These are phyloP conservation scores for Lottia scabra DNA, from an alignment of 2,888 invertebrate species.

Conservation along the genomic window DNA sequence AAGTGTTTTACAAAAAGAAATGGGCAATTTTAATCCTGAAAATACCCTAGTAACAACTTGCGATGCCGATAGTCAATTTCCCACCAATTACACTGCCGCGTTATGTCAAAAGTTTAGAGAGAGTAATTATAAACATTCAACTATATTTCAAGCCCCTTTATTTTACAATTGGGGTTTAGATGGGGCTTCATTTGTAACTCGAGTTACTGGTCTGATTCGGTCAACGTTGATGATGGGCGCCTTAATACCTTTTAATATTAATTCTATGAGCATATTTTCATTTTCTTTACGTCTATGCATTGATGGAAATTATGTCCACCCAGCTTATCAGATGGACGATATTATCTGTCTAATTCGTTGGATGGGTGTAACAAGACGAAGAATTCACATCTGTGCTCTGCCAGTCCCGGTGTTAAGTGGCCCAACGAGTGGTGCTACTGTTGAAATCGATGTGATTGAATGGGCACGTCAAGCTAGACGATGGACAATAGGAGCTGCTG, in stretches of 20 bases:
- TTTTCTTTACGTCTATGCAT: background rate
- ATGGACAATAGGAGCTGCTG: background rate
- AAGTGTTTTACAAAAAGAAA: background rate
- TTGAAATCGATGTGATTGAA: background rate
- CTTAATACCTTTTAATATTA: background rate
- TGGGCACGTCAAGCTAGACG: background rate
- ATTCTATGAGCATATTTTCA: slow-evolving; percentile 3
- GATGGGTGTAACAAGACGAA: background rate
- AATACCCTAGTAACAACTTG: background rate
- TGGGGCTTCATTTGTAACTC: background rate
- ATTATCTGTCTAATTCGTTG: background rate
- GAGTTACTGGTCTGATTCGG: background rate
- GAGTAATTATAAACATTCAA: background rate
- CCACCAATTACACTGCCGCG: background rate
- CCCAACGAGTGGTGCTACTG: background rate
- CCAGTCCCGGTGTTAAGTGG: background rate
- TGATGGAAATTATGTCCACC: background rate
- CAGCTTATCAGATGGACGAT: slow-evolving; percentile 1
- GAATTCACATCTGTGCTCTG: background rate
- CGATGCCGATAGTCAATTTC: background rate
- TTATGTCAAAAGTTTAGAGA: background rate
- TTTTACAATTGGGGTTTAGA: slow-evolving; percentile 4
- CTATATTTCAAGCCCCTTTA: background rate
- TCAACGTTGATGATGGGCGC: background rate
- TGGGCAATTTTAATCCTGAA: background rate